Evolutionary conservation across 2,113 vertebrate species (phyloP).

Genomic region (Heterotilapia buettikoferi): DNA sequence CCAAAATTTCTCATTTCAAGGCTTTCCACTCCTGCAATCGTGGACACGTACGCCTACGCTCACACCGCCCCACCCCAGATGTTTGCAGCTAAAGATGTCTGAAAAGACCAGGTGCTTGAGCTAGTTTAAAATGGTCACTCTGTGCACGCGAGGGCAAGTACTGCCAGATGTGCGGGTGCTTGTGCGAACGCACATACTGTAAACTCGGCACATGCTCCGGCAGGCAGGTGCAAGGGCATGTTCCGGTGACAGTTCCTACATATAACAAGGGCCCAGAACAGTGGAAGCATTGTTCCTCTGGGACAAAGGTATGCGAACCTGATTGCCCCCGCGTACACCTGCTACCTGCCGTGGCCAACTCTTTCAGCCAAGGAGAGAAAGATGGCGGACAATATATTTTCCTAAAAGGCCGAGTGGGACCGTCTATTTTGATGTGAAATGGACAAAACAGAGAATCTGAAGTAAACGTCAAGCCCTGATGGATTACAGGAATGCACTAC

Average conservation of each 20-base stretch:
- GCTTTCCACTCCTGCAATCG: not conserved
- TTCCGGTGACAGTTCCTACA: conserved; percentile 19
- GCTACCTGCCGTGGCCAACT: conserved; percentile 50
- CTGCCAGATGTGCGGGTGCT: conserved; percentile 6
- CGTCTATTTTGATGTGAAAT: conserved; percentile 35
- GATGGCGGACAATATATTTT: conserved; percentile 23
- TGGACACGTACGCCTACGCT: not conserved
- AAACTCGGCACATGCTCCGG: conserved; percentile 2
- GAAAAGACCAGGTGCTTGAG: not conserved
- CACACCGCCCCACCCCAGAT: not conserved
- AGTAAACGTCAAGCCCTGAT: conserved; percentile 13
- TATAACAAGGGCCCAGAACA: conserved; percentile 42
- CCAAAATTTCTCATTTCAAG: not conserved
- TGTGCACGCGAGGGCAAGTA: not conserved
- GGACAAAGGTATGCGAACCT: conserved; percentile 61
- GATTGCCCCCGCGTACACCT: conserved; percentile 49
- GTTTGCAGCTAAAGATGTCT: conserved; percentile 18
- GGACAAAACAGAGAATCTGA: conserved; percentile 45
- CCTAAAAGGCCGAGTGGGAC: conserved; percentile 33
- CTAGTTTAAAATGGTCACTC: conserved; percentile 25
- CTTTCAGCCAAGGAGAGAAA: conserved; percentile 14
- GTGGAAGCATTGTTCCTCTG: conserved; percentile 47
- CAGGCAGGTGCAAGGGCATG: conserved; percentile 57
- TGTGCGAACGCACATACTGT: not conserved
- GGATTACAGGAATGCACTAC: conserved; percentile 16